Percentiles rank a stretch among this genome's conserved stretches.
Evolutionary conservation across 37 sponge, comb jelly and placozoan species (phyloP).

Genomic region (Corticium candelabrum): DNA sequence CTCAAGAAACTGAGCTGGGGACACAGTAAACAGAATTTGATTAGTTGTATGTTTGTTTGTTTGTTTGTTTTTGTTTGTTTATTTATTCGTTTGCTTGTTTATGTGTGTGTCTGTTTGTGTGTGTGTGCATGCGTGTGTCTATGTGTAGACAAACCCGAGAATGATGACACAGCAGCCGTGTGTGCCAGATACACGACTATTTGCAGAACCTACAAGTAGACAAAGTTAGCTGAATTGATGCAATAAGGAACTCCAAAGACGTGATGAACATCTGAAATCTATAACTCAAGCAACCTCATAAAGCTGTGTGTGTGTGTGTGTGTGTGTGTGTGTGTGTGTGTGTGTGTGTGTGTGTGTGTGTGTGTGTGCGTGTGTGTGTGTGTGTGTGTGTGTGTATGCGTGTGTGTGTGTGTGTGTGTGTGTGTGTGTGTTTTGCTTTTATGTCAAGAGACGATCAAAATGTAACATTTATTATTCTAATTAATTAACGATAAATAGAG

Average conservation of each 20-base stretch:
- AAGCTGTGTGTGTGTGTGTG: constrained; percentile 29
- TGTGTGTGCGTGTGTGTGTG: too few relatives aligned
- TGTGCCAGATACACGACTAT: too few relatives aligned
- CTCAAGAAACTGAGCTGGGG: constrained; percentile 69
- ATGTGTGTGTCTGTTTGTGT: too few relatives aligned
- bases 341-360: neutral
- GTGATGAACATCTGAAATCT: constrained; percentile 57
- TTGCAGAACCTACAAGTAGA: constrained; percentile 79
- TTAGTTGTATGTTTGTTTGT: too few relatives aligned
- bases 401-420: constrained; percentile 10
- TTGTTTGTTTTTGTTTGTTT: too few relatives aligned
- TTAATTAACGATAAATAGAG: too few relatives aligned
- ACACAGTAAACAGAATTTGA: too few relatives aligned
- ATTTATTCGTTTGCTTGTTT: too few relatives aligned
- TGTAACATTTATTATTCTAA: too few relatives aligned
- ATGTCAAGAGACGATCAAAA: constrained; percentile 70
- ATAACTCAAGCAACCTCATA: neutral
- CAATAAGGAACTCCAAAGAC: constrained; percentile 71
- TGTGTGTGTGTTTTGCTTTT: constrained; percentile 24
- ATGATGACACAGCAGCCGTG: too few relatives aligned
- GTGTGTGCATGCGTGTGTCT: too few relatives aligned
- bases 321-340: neutral
- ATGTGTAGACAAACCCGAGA: too few relatives aligned
- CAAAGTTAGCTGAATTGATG: constrained; percentile 82
- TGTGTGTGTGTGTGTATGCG: neutral